These are phyloP conservation scores for Diarsia dahlii DNA, from an alignment of 2,888 invertebrate genomes.

Conservation along the genomic window DNA sequence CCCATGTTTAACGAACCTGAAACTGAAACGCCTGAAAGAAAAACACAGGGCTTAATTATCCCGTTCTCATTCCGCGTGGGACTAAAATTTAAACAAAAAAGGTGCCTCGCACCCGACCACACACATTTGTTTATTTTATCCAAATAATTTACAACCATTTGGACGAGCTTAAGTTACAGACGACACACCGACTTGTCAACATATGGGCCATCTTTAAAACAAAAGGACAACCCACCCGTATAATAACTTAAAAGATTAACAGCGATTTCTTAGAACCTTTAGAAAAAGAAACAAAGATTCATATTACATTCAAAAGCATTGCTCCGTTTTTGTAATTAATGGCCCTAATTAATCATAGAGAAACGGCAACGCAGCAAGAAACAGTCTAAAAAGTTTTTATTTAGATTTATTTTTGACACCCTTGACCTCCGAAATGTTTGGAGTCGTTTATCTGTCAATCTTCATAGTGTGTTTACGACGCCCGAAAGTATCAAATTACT, in stretches of 20 bases:
- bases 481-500: constrained; percentile 75
- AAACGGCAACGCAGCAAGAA: constrained; percentile 22
- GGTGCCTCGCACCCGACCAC: constrained; percentile 61
- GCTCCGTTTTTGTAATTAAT: constrained; percentile 38
- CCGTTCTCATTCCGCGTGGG: neutral
- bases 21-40: constrained; percentile 3
- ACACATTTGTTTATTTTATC: constrained; percentile 69
- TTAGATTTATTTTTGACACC: constrained; percentile 38
- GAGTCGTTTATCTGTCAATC: constrained; percentile 77
- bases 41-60: constrained; percentile 15
- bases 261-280: constrained; percentile 52
- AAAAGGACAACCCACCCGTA: constrained; percentile 54
- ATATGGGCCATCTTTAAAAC: constrained; percentile 61
- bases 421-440: constrained; percentile 70
- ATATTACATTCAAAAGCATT: constrained; percentile 28
- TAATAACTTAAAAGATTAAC: constrained; percentile 45
- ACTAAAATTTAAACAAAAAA: constrained; percentile 29
- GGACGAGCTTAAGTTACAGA: constrained; percentile 47
- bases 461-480: constrained; percentile 65
- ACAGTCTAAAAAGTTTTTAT: constrained; percentile 29
- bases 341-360: constrained; percentile 43
- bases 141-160: constrained; percentile 63
- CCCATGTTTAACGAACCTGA: constrained; percentile 10
- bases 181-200: constrained; percentile 54
- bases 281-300: constrained; percentile 36